Percentiles rank a stretch among this genome's conserved stretches.
These are phyloP conservation scores for Patagioenas fasciata DNA, from an alignment of 2,113 vertebrate species.

Conservation along the genomic window DNA sequence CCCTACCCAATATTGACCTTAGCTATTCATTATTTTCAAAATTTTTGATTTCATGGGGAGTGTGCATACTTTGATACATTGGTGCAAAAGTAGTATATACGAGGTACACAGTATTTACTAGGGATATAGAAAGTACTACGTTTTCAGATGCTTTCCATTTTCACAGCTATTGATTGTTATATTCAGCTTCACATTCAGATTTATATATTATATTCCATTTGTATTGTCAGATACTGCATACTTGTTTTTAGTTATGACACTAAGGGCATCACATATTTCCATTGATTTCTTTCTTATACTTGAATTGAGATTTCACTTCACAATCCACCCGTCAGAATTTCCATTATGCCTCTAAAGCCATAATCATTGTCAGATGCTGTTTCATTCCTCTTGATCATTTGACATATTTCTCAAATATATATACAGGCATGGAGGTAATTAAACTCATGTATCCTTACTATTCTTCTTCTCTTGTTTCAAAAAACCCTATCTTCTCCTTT, in stretches of 20 bases:
- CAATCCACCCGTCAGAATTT: constrained; percentile 12
- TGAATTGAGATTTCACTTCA: constrained; percentile 5
- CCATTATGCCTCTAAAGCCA: constrained; percentile 9
- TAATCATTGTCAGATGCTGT: constrained; percentile 43
- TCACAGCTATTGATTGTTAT: neutral
- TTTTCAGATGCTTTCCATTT: neutral
- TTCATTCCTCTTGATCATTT: constrained; percentile 29
- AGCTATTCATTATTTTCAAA: neutral
- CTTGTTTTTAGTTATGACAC: neutral
- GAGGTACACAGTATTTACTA: neutral
- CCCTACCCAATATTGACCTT: neutral
- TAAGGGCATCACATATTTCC: neutral
- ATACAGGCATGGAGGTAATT: constrained; percentile 48
- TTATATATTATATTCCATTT: neutral
- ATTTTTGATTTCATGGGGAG: too few species aligned
- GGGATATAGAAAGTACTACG: neutral
- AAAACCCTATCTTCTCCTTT: neutral
- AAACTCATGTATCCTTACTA: constrained; percentile 38
- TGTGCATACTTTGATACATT: neutral
- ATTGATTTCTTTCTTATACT: neutral
- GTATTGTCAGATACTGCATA: neutral
- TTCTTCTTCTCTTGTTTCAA: constrained; percentile 44
- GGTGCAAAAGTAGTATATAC: neutral
- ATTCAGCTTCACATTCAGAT: neutral
- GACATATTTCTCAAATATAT: constrained; percentile 30